phyloP scores from a whole-genome alignment of 1,140 invertebrate species.

The Drosophila melanogaster region Release_6_plus_ISO1_MT NT_033779.5:4500001-4500500 shows the following conservation, averaged over 20 bases:
- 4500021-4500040: slow-evolving; percentile 86
- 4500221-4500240: slow-evolving; percentile 90
- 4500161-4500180: slow-evolving; percentile 89
- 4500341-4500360: slow-evolving; percentile 4
- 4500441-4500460: slow-evolving; percentile 88
- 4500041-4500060: slow-evolving; percentile 88
- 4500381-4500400: slow-evolving; percentile 48
- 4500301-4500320: slow-evolving; percentile 87
- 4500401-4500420: slow-evolving; percentile 85
- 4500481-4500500: slow-evolving; percentile 89
- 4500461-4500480: slow-evolving; percentile 90
- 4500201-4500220: slow-evolving; percentile 91
- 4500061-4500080: slow-evolving; percentile 89
- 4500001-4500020: slow-evolving; percentile 69
- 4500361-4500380: slow-evolving; percentile 87
- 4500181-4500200: slow-evolving; percentile 90
- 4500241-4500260: slow-evolving; percentile 91
- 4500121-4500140: slow-evolving; percentile 91
- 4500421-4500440: slow-evolving; percentile 89
- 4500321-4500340: slow-evolving; percentile 85
- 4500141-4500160: slow-evolving; percentile 94
- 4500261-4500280: slow-evolving; percentile 86
- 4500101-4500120: slow-evolving; percentile 91
- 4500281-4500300: slow-evolving; percentile 88
- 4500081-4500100: slow-evolving; percentile 91